These are phyloP conservation scores for Folsomia candida DNA, from an alignment of 2,888 invertebrate species.

Conservation along the genomic window DNA sequence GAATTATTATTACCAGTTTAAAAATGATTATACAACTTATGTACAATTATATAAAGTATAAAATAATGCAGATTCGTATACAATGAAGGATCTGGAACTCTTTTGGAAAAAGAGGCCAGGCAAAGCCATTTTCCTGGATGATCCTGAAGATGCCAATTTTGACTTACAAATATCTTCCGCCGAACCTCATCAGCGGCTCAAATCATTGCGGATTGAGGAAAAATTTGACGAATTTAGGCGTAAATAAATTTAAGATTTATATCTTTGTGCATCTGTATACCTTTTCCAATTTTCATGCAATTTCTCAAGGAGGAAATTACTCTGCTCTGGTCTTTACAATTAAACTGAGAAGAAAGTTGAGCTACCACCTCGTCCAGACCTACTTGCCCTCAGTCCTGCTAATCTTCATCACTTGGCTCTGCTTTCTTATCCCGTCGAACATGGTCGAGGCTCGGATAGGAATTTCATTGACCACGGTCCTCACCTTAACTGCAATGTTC, in stretches of 20 bases:
- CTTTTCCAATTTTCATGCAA: too few species aligned
- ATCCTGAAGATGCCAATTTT: background rate
- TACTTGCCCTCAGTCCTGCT: background rate
- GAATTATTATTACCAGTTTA: background rate
- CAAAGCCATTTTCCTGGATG: background rate
- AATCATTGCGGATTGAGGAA: background rate
- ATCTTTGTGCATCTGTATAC: too few species aligned
- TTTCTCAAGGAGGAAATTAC: background rate
- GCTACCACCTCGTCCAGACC: background rate
- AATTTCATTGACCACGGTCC: background rate
- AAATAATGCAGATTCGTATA: background rate
- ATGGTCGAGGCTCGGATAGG: background rate
- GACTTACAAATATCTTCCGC: background rate
- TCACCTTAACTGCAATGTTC: slow-evolving; percentile 12
- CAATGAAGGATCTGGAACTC: background rate
- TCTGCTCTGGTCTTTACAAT: background rate
- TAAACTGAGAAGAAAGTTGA: background rate
- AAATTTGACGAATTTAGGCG: background rate
- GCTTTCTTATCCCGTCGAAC: background rate
- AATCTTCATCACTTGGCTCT: slow-evolving; percentile 3
- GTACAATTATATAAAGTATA: too few species aligned
- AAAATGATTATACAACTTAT: background rate
- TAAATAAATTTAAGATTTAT: slow-evolving; percentile 8
- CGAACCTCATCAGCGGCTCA: background rate
- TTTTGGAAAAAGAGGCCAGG: slow-evolving; percentile 4